Percentiles rank a stretch among this genome's conserved stretches.
Conservation (phyloP, 2,888 invertebrate species). For the Lypha dubia region DNA sequence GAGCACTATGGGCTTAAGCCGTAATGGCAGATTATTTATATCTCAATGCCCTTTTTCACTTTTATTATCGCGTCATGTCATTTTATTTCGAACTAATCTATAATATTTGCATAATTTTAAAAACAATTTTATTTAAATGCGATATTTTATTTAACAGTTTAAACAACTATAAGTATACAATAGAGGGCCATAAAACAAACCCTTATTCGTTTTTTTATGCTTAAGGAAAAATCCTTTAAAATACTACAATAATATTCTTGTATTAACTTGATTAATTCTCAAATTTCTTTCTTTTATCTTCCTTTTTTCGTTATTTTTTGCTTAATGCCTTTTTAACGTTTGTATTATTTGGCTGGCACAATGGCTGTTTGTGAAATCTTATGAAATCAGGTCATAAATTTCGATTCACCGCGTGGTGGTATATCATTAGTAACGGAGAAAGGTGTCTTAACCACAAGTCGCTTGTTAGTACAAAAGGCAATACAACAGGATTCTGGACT, state of each 20-base stretch:
- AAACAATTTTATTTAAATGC: slow-evolving; percentile 40
- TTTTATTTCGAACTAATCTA: slow-evolving; percentile 20
- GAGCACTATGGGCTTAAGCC: too few species aligned
- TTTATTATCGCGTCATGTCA: not conserved
- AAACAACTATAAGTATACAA: not conserved
- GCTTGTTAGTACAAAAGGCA: slow-evolving; percentile 92
- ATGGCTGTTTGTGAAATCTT: slow-evolving; percentile 41
- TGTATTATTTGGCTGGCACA: slow-evolving; percentile 47
- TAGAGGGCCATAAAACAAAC: slow-evolving; percentile 9
- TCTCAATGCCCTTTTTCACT: not conserved
- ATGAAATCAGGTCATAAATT: slow-evolving; percentile 90
- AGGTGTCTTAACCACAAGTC: slow-evolving; percentile 91
- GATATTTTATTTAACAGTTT: slow-evolving; percentile 18
- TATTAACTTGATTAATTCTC: slow-evolving; percentile 47
- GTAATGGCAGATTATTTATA: too few species aligned
- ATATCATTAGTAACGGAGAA: slow-evolving; percentile 94
- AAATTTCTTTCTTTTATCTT: slow-evolving; percentile 45
- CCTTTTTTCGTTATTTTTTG: slow-evolving; percentile 34
- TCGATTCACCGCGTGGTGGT: slow-evolving; percentile 94
- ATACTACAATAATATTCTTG: slow-evolving; percentile 10
- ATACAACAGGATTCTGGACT: slow-evolving; percentile 91
- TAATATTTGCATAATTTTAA: slow-evolving; percentile 59
- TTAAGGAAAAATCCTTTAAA: slow-evolving; percentile 4
- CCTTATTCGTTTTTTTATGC: not conserved
- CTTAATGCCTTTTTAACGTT: slow-evolving; percentile 8